These are phyloP conservation scores for Drosophila littoralis DNA, from an alignment of 1,140 invertebrate species.

Conservation along the genomic window DNA sequence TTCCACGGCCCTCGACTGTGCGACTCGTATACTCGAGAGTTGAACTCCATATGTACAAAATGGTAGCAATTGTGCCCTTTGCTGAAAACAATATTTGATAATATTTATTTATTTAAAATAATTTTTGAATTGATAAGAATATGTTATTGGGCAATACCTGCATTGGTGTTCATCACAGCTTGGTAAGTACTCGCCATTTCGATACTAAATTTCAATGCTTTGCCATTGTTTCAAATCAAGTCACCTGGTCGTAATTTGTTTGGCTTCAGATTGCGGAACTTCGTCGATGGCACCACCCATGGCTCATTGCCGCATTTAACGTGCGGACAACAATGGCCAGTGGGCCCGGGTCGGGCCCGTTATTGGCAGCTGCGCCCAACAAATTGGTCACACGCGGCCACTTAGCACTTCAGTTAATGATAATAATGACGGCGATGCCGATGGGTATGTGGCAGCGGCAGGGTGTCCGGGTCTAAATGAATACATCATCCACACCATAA, in stretches of 20 bases:
- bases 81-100: too few species aligned
- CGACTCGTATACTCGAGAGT: too few species aligned
- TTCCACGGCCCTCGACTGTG: too few species aligned
- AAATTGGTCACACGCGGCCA: conserved; percentile 78
- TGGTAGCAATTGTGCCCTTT: too few species aligned
- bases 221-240: too few species aligned
- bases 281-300: conserved; percentile 17
- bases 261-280: conserved; percentile 4
- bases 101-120: too few species aligned
- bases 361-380: conserved; percentile 60
- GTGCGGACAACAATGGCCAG: conserved; percentile 8
- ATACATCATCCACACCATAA: conserved; percentile 55
- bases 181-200: too few species aligned
- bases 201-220: too few species aligned
- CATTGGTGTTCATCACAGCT: too few species aligned
- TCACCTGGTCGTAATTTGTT: not conserved
- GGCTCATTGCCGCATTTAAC: conserved; percentile 5
- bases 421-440: conserved; percentile 13
- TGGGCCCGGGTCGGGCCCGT: conserved; percentile 1
- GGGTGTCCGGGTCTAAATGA: conserved; percentile 46
- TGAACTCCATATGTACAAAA: too few species aligned
- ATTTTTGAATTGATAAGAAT: too few species aligned
- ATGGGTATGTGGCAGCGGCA: not conserved
- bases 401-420: conserved; percentile 68
- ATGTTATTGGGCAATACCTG: too few species aligned